A percentile compares a stretch with the other conserved stretches of the same genome.
Evolutionary conservation across 2,113 vertebrate genomes (phyloP).

Genomic region (Myotis brandtii): DNA sequence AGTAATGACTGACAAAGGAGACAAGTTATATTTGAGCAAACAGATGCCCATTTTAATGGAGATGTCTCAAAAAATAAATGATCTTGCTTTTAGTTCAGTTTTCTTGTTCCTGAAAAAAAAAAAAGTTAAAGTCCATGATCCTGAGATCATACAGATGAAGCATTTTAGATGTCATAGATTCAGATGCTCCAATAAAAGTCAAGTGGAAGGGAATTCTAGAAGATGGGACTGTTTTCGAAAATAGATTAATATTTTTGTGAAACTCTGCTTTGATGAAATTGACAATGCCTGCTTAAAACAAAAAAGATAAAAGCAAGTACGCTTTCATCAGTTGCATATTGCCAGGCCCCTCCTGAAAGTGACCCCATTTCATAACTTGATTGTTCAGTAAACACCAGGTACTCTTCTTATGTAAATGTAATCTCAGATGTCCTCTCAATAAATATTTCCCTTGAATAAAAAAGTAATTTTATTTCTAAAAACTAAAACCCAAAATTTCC

Average conservation of each 20-base stretch:
- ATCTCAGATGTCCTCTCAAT: neutral
- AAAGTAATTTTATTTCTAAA: constrained; percentile 30
- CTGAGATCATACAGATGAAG: constrained; percentile 15
- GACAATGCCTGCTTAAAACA: constrained; percentile 28
- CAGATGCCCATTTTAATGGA: constrained; percentile 21
- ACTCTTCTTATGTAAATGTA: neutral
- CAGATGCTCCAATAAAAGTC: constrained; percentile 36
- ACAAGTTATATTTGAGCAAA: constrained; percentile 43
- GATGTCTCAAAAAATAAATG: neutral
- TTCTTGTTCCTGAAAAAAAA: constrained; percentile 36
- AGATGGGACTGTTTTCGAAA: neutral
- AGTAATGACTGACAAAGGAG: neutral
- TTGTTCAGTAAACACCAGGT: neutral
- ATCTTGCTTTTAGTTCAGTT: constrained; percentile 25
- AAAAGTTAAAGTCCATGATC: constrained; percentile 13
- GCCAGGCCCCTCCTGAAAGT: neutral
- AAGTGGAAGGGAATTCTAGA: neutral
- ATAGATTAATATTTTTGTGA: neutral
- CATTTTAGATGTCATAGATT: neutral
- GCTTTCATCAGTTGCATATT: neutral
- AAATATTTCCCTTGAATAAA: constrained; percentile 33
- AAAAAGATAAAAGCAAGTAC: neutral
- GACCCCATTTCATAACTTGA: constrained; percentile 3
- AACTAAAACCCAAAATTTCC: neutral
- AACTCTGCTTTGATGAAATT: neutral